Percentiles rank a stretch among this genome's conserved stretches.
These are phyloP conservation scores for Picus viridis DNA, from an alignment of 2,797 vertebrate species.

Conservation along the genomic window DNA sequence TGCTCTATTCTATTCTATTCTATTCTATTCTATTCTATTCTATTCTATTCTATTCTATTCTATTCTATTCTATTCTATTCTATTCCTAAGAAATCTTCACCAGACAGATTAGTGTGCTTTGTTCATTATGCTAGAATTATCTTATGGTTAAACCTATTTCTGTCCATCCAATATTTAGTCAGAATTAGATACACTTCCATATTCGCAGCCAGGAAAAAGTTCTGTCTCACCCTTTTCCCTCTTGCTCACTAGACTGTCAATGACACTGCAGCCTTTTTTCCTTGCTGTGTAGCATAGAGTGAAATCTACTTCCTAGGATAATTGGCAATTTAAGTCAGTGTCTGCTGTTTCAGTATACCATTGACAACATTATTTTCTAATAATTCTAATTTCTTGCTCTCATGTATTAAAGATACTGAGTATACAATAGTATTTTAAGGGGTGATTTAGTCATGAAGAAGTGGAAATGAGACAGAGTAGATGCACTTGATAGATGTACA, in stretches of 20 bases:
- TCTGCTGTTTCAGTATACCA: not conserved
- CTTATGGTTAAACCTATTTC: not conserved
- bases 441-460: not conserved
- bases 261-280: not conserved
- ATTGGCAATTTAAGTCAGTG: not conserved
- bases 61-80: no score
- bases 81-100: not conserved
- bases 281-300: not conserved
- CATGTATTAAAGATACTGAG: not conserved
- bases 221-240: not conserved
- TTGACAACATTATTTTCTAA: not conserved
- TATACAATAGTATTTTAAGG: not conserved
- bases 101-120: not conserved
- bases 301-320: not conserved
- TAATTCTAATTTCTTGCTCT: not conserved
- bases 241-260: not conserved
- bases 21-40: no score
- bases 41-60: no score
- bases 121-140: not conserved
- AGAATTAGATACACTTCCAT: not conserved
- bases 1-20: no score
- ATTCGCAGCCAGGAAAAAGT: not conserved
- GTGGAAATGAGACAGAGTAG: not conserved
- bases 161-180: not conserved
- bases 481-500: not conserved